Evolutionary conservation across 1,140 invertebrate species (phyloP).

Genomic region (Micrasema minimum): DNA sequence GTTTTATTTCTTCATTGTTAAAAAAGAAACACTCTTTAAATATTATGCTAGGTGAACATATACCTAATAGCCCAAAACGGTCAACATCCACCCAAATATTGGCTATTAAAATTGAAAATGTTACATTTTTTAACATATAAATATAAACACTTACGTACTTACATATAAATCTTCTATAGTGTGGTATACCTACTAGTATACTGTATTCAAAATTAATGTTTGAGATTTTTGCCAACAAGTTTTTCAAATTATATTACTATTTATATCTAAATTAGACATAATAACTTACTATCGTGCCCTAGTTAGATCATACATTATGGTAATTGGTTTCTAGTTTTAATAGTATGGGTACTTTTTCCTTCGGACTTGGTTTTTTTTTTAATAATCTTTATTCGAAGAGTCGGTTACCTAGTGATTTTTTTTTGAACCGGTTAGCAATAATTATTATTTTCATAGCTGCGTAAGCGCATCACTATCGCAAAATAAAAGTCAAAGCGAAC

Average conservation of each 20-base stretch:
- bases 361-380: neutral
- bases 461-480: neutral
- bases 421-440: neutral
- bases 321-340: neutral
- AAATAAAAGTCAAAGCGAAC: neutral
- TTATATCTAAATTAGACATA: too few relatives aligned
- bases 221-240: too few relatives aligned
- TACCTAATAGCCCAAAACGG: neutral
- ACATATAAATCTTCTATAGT: too few relatives aligned
- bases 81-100: neutral
- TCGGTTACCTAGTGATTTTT: neutral
- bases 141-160: neutral
- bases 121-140: neutral
- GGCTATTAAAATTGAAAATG: neutral
- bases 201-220: too few relatives aligned
- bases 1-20: neutral
- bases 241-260: too few relatives aligned
- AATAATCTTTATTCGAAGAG: neutral
- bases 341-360: neutral
- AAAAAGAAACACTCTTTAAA: neutral
- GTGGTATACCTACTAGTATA: too few relatives aligned
- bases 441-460: too few relatives aligned
- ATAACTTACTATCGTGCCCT: too few relatives aligned
- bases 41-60: neutral
- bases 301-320: too few relatives aligned